These are phyloP conservation scores for Arrhopalites spinosus DNA, from an alignment of 2,888 invertebrate species.

Conservation along the genomic window DNA sequence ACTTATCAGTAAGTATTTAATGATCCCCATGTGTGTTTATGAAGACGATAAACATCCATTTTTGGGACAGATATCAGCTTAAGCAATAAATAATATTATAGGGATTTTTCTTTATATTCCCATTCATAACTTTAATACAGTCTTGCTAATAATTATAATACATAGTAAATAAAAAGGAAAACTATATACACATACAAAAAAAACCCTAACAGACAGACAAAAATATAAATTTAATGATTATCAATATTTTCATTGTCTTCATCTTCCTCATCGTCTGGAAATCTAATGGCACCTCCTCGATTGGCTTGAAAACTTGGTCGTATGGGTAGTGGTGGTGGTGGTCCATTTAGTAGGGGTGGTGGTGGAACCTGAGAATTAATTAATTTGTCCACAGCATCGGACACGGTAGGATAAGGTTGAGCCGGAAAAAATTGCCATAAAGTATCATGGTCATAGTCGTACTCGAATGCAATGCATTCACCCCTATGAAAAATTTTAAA, in stretches of 20 bases:
- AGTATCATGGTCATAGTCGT: conserved; percentile 42
- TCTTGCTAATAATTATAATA: not conserved
- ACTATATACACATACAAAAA: not conserved
- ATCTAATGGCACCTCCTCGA: conserved; percentile 16
- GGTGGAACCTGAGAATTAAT: conserved; percentile 22
- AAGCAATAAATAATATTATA: too few species aligned
- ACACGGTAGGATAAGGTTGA: conserved; percentile 51
- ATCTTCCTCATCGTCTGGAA: conserved; percentile 32
- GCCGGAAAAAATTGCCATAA: conserved; percentile 55
- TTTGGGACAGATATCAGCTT: too few species aligned
- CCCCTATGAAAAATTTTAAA: conserved; percentile 48
- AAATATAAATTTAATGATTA: not conserved
- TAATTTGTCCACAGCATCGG: conserved; percentile 44
- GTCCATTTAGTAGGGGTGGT: not conserved
- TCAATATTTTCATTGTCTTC: conserved; percentile 28
- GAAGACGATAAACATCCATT: too few species aligned
- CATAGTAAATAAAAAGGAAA: not conserved
- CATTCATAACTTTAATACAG: conserved; percentile 9
- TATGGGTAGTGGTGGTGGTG: not conserved
- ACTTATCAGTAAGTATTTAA: too few species aligned
- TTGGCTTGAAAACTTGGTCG: not conserved
- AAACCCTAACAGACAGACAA: not conserved
- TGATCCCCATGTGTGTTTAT: too few species aligned
- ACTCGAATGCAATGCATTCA: conserved; percentile 52
- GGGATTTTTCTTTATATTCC: too few species aligned